Evolutionary conservation across 2,797 vertebrate species (phyloP).

Genomic region (Lycodopsis pacificus): DNA sequence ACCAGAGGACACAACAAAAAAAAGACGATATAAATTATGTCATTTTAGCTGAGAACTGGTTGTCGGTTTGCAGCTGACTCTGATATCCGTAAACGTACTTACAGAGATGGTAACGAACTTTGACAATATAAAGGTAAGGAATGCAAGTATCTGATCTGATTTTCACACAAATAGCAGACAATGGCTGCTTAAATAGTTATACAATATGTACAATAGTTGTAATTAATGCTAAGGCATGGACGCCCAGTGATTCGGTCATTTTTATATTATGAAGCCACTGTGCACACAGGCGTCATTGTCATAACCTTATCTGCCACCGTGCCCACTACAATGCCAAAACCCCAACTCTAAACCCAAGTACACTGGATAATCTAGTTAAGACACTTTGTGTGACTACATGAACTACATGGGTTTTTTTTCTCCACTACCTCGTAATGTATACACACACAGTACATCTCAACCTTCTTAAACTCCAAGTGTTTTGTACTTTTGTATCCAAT

Average conservation of each 20-base stretch:
- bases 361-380: not conserved
- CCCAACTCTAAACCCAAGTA: not conserved
- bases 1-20: not conserved
- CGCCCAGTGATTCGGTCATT: not conserved
- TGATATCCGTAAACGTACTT: not conserved
- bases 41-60: not conserved
- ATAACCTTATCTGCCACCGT: not conserved
- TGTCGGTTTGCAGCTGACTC: not conserved
- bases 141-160: not conserved
- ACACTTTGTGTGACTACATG: not conserved
- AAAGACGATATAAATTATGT: not conserved
- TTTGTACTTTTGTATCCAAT: conserved; percentile 80
- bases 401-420: not conserved
- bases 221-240: not conserved
- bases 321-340: not conserved
- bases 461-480: conserved; percentile 21
- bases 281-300: not conserved
- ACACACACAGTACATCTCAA: conserved; percentile 4
- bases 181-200: not conserved
- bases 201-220: not conserved
- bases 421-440: too few relatives aligned
- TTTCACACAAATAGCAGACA: not conserved
- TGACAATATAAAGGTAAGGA: not conserved
- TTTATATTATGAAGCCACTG: not conserved
- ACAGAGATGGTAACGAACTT: not conserved